These are phyloP conservation scores for Puma concolor DNA, from an alignment of 2,113 vertebrate species.

Conservation along the genomic window DNA sequence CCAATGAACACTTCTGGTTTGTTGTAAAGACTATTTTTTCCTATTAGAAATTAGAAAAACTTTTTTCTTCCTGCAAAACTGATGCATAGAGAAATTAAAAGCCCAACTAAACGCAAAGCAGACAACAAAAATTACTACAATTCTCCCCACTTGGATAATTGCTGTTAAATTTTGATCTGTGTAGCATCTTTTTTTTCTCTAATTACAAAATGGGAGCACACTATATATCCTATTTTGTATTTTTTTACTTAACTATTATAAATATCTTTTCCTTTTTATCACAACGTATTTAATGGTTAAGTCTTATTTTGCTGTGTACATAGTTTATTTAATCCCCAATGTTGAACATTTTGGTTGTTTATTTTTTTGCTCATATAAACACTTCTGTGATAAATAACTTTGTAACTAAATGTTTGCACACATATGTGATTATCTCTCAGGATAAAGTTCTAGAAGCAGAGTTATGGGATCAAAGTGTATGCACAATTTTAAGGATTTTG, in stretches of 20 bases:
- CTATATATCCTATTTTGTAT: background rate
- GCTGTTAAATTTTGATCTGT: background rate
- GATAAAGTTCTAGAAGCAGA: background rate
- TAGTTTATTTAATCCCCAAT: background rate
- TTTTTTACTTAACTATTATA: slow-evolving; percentile 16
- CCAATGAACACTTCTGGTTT: background rate
- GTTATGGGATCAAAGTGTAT: background rate
- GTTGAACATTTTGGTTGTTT: background rate
- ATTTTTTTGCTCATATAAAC: slow-evolving; percentile 29
- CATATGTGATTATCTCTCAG: background rate
- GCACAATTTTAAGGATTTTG: background rate
- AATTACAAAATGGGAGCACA: background rate
- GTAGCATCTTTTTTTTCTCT: background rate
- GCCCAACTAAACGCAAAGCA: background rate
- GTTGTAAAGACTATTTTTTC: background rate
- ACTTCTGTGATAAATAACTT: slow-evolving; percentile 24
- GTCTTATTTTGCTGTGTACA: background rate
- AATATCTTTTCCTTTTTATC: slow-evolving; percentile 14
- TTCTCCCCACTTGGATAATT: background rate
- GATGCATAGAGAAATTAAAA: slow-evolving; percentile 22
- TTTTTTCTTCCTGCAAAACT: background rate
- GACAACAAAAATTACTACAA: slow-evolving; percentile 10
- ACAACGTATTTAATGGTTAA: background rate
- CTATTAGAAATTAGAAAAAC: background rate
- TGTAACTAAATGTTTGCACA: slow-evolving; percentile 9